These are phyloP conservation scores for Oryzias sinensis DNA, from an alignment of 2,797 vertebrate genomes.

Conservation along the genomic window DNA sequence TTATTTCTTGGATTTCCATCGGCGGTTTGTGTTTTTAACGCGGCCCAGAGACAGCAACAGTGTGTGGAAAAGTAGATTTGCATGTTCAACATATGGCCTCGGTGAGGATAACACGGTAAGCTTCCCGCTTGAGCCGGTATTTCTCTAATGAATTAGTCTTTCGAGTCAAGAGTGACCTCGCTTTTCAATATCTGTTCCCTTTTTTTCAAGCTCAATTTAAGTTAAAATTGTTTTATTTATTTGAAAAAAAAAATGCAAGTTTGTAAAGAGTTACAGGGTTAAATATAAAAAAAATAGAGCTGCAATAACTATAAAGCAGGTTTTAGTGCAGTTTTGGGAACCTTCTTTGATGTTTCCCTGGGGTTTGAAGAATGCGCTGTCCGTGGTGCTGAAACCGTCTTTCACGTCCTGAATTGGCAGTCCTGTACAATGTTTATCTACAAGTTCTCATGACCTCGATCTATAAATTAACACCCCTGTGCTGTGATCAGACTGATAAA, in stretches of 20 bases:
- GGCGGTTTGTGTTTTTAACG: conserved; percentile 38
- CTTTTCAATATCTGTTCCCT: no score
- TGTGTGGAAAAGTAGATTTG: conserved; percentile 65
- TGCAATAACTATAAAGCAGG: no score
- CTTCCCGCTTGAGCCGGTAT: neutral
- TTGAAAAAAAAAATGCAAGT: no score
- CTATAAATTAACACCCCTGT: conserved; percentile 2
- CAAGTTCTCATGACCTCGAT: neutral
- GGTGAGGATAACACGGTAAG: conserved; percentile 62
- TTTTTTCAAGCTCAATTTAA: no score
- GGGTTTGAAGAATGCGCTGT: conserved; percentile 39
- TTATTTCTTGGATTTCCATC: conserved; percentile 57
- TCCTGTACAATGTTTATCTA: conserved; percentile 25
- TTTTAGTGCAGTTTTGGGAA: no score
- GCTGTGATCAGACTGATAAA: neutral
- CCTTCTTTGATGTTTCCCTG: no score
- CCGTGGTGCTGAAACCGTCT: conserved; percentile 63
- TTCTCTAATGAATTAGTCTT: neutral
- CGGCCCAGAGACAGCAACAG: conserved; percentile 59
- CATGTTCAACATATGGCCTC: conserved; percentile 59
- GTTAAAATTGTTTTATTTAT: no score
- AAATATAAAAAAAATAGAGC: no score
- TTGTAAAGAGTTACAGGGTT: no score
- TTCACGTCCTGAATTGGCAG: conserved; percentile 27
- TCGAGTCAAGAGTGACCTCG: conserved; percentile 14